Base-by-base conservation (phyloP, 2,113 vertebrate genomes). In the Natator depressus region DNA sequence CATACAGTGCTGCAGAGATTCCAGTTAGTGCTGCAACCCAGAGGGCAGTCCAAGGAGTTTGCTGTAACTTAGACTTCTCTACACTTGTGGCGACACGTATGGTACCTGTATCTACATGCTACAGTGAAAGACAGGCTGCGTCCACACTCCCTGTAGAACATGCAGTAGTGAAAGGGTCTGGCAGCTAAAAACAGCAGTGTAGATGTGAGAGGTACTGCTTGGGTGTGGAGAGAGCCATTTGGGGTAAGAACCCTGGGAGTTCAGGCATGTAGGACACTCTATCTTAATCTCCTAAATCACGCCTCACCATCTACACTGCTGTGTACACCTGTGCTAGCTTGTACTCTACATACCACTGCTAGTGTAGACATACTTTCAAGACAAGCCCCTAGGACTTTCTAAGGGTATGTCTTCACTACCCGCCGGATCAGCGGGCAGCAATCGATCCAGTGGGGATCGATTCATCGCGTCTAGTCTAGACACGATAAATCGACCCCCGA, bases 11-110 rank as follows among this genome's bases (percentile, higher is more conserved):
- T 1, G 16, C 3, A 5, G 49, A 89, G 20, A 50, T 12, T 76
- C 59, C 2, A 2, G 0, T 1, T 2, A 0, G 6, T 1, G 0
- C 4, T 93, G 42, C 62, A 89, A 80, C 35, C 2, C 16, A 80
- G 22, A 49, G 78, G 42, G 3, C 4, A 93, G 59, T 42, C 69
- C 1, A 91, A 79, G 93, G 89, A 95, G n/a, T 31, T 14, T 72
- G 9, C 22, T 72, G 82, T 75, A 75, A 8, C 5, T 75, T 42
- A 42, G 38, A 38, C 31, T 65, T 65, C 5, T 29, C 31, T 35
- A 35, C 59, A 65, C 14, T 65, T 35, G 14, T 35, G 59, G 31
- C 3, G 7, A 35, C 59, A 6, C 35, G 31, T 65, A 65, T 1
- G 31, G 13, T 65, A 29, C 31, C 31, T 65, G 31, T 25, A 59